Base-by-base conservation (phyloP, 37 sponge, comb jelly and placozoan species). In the Chondrosia reniformis region DNA sequence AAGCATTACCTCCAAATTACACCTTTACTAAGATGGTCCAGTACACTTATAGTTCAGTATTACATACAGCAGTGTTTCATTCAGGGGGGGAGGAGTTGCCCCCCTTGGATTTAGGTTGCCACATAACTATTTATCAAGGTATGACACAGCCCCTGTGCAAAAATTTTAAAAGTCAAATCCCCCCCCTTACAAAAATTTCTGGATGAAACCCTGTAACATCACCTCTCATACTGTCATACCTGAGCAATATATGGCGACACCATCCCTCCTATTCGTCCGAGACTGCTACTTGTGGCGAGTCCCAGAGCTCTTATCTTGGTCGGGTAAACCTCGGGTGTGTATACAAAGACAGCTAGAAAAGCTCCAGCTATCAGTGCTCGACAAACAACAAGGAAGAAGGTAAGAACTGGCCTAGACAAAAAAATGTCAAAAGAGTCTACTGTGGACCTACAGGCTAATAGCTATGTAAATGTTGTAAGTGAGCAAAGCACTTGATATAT, bases 251-350 rank as follows among this genome's bases (percentile, higher is more conserved):
- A 80, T 0, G 94, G 94, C 22, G 87, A 66, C 8, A 86, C 21
- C 3, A 93, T 78, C 5, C 87, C 94, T 59, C 94, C 94, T 25
- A 89, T 55, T 31, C 94, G 83, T 13, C 87, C 84, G 34, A 74
- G 63, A 40, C 79, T 55, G 57, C 80, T 80, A 55, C 78, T 66
- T 1, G 83, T 12, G 25, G 84, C 84, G 52, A 93, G 33, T 19
- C 78, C 84, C 55, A 89, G 69, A 38, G 81, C 90, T 57, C 94
- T 76, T 19, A 83, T 63, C 15, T 28, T 77, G 19, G 94, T 93
- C 10, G 94, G 89, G 55, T 83, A 93, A n/a, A 89, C 90, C 75
- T 93, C 80, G 9, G 78, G 79, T 9, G 94, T 93, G 82, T 93
- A 93, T 22, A 93, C 84, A 80, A 78, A 93, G 75, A 88, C 79